These are phyloP conservation scores for Cepaea hortensis DNA, from an alignment of 2,888 invertebrate genomes.

Conservation along the genomic window DNA sequence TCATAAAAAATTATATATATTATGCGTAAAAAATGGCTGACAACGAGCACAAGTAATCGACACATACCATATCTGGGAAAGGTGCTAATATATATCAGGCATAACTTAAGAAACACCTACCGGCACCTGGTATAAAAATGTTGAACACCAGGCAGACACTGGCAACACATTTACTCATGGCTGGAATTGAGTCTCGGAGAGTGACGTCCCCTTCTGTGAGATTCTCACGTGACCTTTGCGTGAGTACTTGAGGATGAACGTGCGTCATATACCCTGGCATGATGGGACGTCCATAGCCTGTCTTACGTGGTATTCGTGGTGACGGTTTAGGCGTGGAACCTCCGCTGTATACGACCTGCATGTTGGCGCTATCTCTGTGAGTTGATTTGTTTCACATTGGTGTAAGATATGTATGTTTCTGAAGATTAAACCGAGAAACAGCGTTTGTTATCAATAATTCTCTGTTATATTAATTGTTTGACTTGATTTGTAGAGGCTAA, in stretches of 20 bases:
- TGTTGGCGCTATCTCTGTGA: slow-evolving; percentile 32
- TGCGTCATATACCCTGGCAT: slow-evolving; percentile 63
- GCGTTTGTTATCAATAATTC: too few relatives aligned
- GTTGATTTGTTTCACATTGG: too few relatives aligned
- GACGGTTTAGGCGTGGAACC: slow-evolving; percentile 67
- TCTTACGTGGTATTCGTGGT: slow-evolving; percentile 64
- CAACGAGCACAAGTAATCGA: too few relatives aligned
- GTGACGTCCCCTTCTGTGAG: slow-evolving; percentile 59
- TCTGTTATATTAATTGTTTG: too few relatives aligned
- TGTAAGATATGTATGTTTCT: too few relatives aligned
- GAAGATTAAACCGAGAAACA: too few relatives aligned
- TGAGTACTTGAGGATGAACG: slow-evolving; percentile 43
- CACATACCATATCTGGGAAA: too few relatives aligned
- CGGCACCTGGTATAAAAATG: slow-evolving; percentile 69
- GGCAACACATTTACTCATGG: slow-evolving; percentile 69
- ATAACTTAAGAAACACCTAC: slow-evolving; percentile 50
- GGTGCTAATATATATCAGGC: too few relatives aligned
- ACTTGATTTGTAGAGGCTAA: too few relatives aligned
- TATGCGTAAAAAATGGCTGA: too few relatives aligned
- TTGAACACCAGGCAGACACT: slow-evolving; percentile 68
- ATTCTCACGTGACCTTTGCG: slow-evolving; percentile 52
- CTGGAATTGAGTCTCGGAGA: slow-evolving; percentile 69
- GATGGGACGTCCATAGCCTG: slow-evolving; percentile 65
- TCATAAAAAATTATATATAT: too few relatives aligned
- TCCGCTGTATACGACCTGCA: slow-evolving; percentile 70